These are phyloP conservation scores for Ciconia nigra DNA, from an alignment of 2,797 vertebrate species.

Conservation along the genomic window DNA sequence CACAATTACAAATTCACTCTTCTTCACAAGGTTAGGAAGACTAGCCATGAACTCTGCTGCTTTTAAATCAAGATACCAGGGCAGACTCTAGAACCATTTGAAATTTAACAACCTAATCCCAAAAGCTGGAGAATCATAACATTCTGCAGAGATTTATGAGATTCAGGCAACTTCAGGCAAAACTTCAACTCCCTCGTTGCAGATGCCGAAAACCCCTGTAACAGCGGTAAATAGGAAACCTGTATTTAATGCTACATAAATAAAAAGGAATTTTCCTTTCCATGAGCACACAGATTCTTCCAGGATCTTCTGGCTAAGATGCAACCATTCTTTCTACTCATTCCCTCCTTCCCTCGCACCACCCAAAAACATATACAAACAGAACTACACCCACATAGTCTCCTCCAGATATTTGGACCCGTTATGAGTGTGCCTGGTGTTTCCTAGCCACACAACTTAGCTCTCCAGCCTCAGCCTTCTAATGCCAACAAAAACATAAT, in stretches of 20 bases:
- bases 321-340: neutral
- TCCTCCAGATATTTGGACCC: neutral
- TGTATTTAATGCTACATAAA: neutral
- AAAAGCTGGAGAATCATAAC: neutral
- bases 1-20: neutral
- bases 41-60: neutral
- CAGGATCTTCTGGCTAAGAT: neutral
- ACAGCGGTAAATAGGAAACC: neutral
- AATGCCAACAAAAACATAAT: constrained; percentile 23
- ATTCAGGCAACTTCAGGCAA: neutral
- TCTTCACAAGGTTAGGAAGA: neutral
- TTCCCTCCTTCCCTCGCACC: neutral
- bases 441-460: neutral
- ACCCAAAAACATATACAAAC: constrained; percentile 5
- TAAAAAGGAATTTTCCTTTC: neutral
- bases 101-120: neutral
- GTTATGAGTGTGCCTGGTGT: neutral
- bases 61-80: neutral
- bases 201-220: neutral
- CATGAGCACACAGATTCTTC: neutral
- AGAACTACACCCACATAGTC: constrained; percentile 13
- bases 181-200: neutral
- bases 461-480: neutral
- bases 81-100: neutral
- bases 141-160: neutral